Base-by-base conservation (phyloP, 2,797 vertebrate genomes). In the Botia almorhae region DNA sequence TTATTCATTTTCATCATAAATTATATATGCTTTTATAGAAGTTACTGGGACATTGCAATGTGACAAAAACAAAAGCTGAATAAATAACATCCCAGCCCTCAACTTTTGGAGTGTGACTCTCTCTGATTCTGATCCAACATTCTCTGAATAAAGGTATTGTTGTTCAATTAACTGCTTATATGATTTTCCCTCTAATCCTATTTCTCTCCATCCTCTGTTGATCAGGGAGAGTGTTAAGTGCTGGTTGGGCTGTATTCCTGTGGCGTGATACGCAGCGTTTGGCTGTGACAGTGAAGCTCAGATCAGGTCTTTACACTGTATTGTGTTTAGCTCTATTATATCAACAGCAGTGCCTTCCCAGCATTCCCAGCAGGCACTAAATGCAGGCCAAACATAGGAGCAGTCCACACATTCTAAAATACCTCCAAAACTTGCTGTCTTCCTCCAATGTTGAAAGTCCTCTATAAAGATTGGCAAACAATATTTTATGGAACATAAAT, bases 211-310 rank as follows among this genome's bases (percentile, higher is more conserved):
- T 71, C 69, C 82, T 74, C 61, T 80, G 78, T 77, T 81, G 69
- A 76, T 69, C 78, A 72, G 86, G 76, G 83, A 83, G n/a, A 58
- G 75, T 74, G 70, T 82, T 73, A 81, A 83, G 81, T 71, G 56
- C 56, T 68, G 81, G 68, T 81, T 69, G 10, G 65, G 17, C 75
- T 67, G 71, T 80, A 50, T 81, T 84, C 81, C 84, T 85, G 69
- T 65, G 83, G 78, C 17, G 68, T 83, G 84, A 87, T 83, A 74
- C 77, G 82, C 51, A 51, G 88, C 85, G 89, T 90, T 91, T 89
- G 88, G 85, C 89, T 56, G 64, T 85, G 74, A 84, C 84, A 86
- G 85, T 84, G 89, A 89, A 89, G 92, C 91, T 85, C 89, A 89
- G 91, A 93, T 92, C 89, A 87, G 91, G 87, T 93, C 82, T 81